Evolutionary conservation across 2,113 vertebrate genomes (phyloP).

Genomic region (Thamnaconus septentrionalis): DNA sequence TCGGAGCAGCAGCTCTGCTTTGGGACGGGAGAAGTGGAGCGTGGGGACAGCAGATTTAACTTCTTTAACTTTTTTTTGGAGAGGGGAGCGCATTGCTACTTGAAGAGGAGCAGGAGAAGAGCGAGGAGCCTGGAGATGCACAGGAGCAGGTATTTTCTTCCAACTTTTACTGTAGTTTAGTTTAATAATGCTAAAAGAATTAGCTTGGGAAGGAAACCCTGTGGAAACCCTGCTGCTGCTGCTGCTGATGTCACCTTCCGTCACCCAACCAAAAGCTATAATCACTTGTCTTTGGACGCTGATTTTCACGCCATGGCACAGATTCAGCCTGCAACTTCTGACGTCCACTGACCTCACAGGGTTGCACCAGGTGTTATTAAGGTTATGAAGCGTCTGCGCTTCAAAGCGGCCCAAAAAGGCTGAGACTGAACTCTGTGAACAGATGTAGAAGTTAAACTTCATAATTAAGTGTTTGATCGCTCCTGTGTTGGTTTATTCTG

Average conservation of each 20-base stretch:
- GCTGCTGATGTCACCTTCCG: no score
- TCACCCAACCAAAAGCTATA: no score
- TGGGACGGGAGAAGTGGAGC: conserved; percentile 34
- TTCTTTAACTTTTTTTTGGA: background rate
- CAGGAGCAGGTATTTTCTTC: conserved; percentile 21
- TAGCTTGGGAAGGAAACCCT: no score
- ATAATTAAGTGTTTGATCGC: no score
- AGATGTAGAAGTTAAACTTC: no score
- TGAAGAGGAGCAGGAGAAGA: conserved; percentile 28
- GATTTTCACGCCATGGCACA: conserved; percentile 18
- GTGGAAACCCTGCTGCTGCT: no score
- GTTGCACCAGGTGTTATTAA: background rate
- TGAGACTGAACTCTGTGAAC: no score
- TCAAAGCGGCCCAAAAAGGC: no score
- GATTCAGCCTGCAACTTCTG: conserved; percentile 23
- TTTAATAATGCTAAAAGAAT: no score
- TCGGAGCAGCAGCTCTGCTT: conserved; percentile 29
- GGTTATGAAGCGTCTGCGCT: no score
- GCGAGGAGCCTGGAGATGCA: conserved; percentile 19
- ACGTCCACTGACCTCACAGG: conserved; percentile 12
- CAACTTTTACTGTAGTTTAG: no score
- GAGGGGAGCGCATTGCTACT: conserved; percentile 24
- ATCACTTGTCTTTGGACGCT: background rate
- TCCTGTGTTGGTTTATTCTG: no score
- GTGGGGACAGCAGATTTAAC: conserved; percentile 13